Base-by-base conservation (phyloP, 92 coral and sea anemone genomes). In the Parazoanthus atlanticus region DNA sequence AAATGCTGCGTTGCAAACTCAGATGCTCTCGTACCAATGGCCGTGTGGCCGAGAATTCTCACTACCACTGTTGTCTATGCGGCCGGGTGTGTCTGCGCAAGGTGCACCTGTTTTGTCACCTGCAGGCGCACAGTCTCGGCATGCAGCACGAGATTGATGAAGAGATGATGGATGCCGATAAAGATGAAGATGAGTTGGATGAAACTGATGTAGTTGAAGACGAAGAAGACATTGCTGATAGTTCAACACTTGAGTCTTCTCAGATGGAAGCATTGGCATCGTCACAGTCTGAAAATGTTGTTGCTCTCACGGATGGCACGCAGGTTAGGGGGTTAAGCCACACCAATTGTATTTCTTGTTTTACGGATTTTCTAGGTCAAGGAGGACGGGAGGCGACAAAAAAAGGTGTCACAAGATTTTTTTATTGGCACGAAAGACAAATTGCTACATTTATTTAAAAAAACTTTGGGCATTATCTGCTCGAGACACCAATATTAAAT, bases 11-110 rank as follows among this genome's bases (percentile, higher is more conserved):
- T 29, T 95, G 98, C 58, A 95, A 92, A 77, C 90, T 95, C 15
- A 87, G 90, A 70, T 95, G 98, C 82, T 86, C 88, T 17, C 94
- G 95, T 21, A 89, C 98, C 69, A 95, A 95, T 66, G 98, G 98
- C 52, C 98, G 98, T 6, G 29, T 93, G 28, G 89, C 98, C 8
- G 98, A 95, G 88, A 94, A 94, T 67, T 95, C 96, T 11, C 98
- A 95, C 91, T 95, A 95, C 89, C 98, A 95, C 85, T 95, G 98
- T 92, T 95, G 98, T 78, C 91, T 95, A 73, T 95, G 98, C 71
- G 98, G 98, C 28, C 91, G 98, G 41, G 96, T 95, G 71, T 94
- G 94, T 33, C 90, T 95, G 28, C 92, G 98, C 33, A 95, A 95
- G 58, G 98, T 95, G 6, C 98, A 95, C 86, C 89, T 95, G 13